Percentiles rank a stretch among this genome's conserved stretches.
phyloP scores from a whole-genome alignment of 2,888 invertebrate genomes.

The Ommatoiulus sabulosus region DNA sequence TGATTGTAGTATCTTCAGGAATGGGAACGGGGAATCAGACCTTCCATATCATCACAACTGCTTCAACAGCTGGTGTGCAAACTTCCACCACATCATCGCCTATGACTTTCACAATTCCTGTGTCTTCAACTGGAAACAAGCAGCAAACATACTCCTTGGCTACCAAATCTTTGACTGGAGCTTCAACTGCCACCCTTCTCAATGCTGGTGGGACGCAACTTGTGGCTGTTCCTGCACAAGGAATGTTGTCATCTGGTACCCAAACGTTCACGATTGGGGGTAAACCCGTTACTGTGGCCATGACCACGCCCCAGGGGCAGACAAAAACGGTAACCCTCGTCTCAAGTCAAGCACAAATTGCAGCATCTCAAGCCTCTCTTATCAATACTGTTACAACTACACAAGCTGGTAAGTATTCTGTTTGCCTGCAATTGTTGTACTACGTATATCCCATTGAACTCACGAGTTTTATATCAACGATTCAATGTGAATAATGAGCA shows the following conservation, averaged over 20 bases:
- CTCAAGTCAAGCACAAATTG: conserved; percentile 62
- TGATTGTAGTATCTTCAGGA: conserved; percentile 73
- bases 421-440: no score
- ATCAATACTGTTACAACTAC: conserved; percentile 59
- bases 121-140: conserved; percentile 67
- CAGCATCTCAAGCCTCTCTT: conserved; percentile 56
- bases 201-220: conserved; percentile 63
- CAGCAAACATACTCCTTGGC: conserved; percentile 75
- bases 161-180: conserved; percentile 68
- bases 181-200: conserved; percentile 59
- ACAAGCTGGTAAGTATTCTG: conserved; percentile 56
- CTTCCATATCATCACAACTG: conserved; percentile 56
- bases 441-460: no score
- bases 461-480: no score
- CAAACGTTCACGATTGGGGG: conserved; percentile 76
- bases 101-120: conserved; percentile 77
- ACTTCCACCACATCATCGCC: conserved; percentile 73
- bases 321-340: conserved; percentile 75
- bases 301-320: conserved; percentile 73
- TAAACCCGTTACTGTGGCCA: conserved; percentile 79
- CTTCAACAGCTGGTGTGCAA: conserved; percentile 58
- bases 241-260: conserved; percentile 63
- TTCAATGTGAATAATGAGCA: no score
- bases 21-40: conserved; percentile 60
- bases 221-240: conserved; percentile 64